Percentiles rank a stretch among this genome's conserved stretches.
These are phyloP conservation scores for Liasis olivaceus DNA, from an alignment of 2,797 vertebrate species.

Conservation along the genomic window DNA sequence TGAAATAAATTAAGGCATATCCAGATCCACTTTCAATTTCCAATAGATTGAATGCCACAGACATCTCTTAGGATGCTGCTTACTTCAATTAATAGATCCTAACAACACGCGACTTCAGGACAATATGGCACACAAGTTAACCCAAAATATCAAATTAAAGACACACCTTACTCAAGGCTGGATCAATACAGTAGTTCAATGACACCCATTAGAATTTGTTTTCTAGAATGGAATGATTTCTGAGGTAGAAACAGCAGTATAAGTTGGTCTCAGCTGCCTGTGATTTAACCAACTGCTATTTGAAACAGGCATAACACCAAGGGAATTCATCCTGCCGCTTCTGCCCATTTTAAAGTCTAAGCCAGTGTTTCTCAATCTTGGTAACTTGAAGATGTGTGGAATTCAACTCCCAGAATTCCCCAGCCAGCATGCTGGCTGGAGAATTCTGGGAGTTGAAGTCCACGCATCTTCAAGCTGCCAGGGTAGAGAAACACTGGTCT, in stretches of 20 bases:
- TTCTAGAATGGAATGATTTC: background rate
- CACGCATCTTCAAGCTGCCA: too few relatives aligned
- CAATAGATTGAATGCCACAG: background rate
- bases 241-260: background rate
- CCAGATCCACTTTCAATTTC: background rate
- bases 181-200: background rate
- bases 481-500: too few relatives aligned
- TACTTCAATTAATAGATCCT: background rate
- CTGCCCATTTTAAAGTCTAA: fast-evolving
- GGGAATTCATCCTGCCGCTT: background rate
- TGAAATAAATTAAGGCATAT: background rate
- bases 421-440: too few relatives aligned
- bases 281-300: background rate
- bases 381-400: too few relatives aligned
- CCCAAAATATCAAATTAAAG: background rate
- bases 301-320: background rate
- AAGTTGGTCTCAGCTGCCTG: background rate
- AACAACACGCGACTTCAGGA: background rate
- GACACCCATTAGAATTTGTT: background rate
- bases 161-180: background rate
- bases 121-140: background rate
- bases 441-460: too few relatives aligned
- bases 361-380: background rate
- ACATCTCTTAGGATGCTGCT: constrained; percentile 1
- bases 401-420: too few relatives aligned